phyloP scores from a whole-genome alignment of 1,140 invertebrate species.

The Lordiphosa mommai region DNA sequence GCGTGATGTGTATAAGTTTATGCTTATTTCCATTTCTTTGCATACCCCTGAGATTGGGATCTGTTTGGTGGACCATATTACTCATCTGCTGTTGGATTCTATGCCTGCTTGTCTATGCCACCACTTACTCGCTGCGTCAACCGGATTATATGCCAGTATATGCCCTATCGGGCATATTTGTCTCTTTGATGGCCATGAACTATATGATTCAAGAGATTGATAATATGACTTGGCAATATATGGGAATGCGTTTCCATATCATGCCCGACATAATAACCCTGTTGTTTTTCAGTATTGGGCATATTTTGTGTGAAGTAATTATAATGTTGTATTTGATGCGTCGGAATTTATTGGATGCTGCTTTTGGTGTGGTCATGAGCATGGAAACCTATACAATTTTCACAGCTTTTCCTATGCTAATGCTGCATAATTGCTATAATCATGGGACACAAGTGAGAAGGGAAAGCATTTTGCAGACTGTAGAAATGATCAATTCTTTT shows the following conservation, averaged over 20 bases:
- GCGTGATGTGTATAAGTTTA: conserved; percentile 1
- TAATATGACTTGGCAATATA: conserved; percentile 42
- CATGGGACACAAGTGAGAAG: too few species aligned
- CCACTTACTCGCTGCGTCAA: conserved; percentile 14
- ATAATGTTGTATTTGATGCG: conserved; percentile 11
- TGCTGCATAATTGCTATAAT: conserved; percentile 21
- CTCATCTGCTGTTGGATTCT: conserved; percentile 1
- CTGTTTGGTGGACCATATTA: neutral
- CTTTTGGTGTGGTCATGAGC: conserved; percentile 31
- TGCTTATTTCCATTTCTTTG: conserved; percentile 12
- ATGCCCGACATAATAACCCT: conserved; percentile 12
- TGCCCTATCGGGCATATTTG: conserved; percentile 1
- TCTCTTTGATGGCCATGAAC: conserved; percentile 7
- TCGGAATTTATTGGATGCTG: conserved; percentile 2
- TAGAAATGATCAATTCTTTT: rapidly evolving
- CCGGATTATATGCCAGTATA: conserved; percentile 9
- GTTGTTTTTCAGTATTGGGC: conserved; percentile 16
- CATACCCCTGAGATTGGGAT: neutral
- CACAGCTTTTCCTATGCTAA: conserved; percentile 17
- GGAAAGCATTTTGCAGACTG: conserved; percentile 3
- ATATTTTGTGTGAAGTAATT: neutral
- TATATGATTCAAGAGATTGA: conserved; percentile 11
- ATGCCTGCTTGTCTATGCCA: conserved; percentile 4
- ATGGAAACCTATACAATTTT: conserved; percentile 12
- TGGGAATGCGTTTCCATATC: conserved; percentile 5